These are phyloP conservation scores for Volucella inanis DNA, from an alignment of 2,888 invertebrate species.

Conservation along the genomic window DNA sequence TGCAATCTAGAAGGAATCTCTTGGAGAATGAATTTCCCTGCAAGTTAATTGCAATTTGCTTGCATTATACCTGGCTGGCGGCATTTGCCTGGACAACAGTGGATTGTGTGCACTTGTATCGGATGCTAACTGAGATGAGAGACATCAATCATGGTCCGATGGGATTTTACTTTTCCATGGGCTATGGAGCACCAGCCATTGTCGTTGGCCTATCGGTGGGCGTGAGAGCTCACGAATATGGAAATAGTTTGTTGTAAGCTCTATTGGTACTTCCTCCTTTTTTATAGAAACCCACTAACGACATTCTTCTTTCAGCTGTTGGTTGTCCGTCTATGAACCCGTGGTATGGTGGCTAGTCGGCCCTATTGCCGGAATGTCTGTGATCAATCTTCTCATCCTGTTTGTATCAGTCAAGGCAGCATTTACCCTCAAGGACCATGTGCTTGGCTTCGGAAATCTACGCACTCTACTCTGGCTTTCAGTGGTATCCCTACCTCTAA, in stretches of 20 bases:
- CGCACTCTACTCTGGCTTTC: conserved; percentile 94
- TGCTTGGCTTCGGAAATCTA: conserved; percentile 92
- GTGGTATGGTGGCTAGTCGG: conserved; percentile 98
- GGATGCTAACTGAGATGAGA: conserved; percentile 96
- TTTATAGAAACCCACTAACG: background rate
- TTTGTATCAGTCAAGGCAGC: conserved; percentile 94
- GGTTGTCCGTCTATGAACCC: conserved; percentile 96
- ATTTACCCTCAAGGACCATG: conserved; percentile 94
- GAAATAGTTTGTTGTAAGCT: conserved; percentile 95
- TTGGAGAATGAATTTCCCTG: conserved; percentile 94
- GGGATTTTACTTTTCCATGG: conserved; percentile 95
- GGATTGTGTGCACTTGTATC: conserved; percentile 95
- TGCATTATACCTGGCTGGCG: conserved; percentile 96
- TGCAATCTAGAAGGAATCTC: conserved; percentile 91
- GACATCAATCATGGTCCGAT: conserved; percentile 98
- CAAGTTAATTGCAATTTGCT: conserved; percentile 93
- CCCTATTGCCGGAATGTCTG: conserved; percentile 91
- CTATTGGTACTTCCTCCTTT: conserved; percentile 77
- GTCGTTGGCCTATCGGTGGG: conserved; percentile 95
- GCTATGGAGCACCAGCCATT: conserved; percentile 96
- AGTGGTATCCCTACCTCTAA: conserved; percentile 92
- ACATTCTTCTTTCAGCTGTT: conserved; percentile 88
- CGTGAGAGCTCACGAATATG: conserved; percentile 96
- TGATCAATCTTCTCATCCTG: conserved; percentile 90
- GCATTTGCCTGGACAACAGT: conserved; percentile 96